Evolutionary conservation across 2,888 invertebrate species (phyloP).

Genomic region (Asteroscopus sphinx): DNA sequence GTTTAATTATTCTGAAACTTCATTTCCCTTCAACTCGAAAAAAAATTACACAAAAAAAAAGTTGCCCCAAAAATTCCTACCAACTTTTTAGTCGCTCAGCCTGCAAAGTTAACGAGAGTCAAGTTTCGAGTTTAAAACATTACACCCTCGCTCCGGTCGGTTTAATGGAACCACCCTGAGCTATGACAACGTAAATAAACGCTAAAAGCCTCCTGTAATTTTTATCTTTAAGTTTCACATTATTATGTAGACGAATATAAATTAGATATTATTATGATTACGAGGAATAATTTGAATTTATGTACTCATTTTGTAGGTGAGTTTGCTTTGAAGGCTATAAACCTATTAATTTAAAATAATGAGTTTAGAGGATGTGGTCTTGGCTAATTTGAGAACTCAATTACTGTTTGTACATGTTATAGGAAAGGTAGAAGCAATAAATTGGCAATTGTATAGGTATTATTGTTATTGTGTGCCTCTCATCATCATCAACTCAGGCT

Average conservation of each 20-base stretch:
- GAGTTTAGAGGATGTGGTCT: too few species aligned
- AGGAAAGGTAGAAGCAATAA: too few species aligned
- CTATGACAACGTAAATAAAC: slow-evolving; percentile 63
- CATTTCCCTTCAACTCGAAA: not conserved
- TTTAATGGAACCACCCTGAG: slow-evolving; percentile 62
- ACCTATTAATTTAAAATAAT: too few species aligned
- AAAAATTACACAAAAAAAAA: slow-evolving; percentile 2
- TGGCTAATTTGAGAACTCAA: too few species aligned
- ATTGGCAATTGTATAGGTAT: too few species aligned
- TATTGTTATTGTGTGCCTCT: too few species aligned
- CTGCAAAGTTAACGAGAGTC: slow-evolving; percentile 49
- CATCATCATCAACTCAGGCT: too few species aligned
- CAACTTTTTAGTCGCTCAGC: slow-evolving; percentile 49
- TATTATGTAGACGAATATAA: slow-evolving; percentile 52
- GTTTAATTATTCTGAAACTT: too few species aligned
- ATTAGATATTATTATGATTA: slow-evolving; percentile 43
- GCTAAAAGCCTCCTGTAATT: slow-evolving; percentile 65
- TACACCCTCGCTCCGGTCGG: slow-evolving; percentile 58
- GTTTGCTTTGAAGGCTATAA: too few species aligned
- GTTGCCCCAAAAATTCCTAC: slow-evolving; percentile 8
- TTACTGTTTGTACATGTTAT: too few species aligned
- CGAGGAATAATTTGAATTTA: slow-evolving; percentile 20
- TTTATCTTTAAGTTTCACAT: slow-evolving; percentile 59
- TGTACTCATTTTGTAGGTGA: not conserved
- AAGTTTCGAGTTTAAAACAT: slow-evolving; percentile 67